A percentile compares a stretch with the other conserved stretches of the same genome.
These are phyloP conservation scores for Acipenser oxyrinchus DNA, from an alignment of 2,797 vertebrate genomes.

Conservation along the genomic window DNA sequence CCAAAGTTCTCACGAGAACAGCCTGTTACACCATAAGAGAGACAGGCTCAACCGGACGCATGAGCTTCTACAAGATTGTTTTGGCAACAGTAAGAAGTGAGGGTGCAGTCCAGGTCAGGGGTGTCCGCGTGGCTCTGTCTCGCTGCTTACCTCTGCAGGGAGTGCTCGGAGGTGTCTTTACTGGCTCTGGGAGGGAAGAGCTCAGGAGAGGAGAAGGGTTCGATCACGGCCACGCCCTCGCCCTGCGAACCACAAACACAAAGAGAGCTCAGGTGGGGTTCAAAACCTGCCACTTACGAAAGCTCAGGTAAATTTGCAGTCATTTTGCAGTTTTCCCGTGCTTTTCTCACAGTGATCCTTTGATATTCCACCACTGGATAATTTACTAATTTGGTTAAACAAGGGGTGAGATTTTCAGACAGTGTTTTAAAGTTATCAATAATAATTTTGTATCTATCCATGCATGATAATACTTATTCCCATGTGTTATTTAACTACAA, in stretches of 20 bases:
- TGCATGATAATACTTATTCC: no score
- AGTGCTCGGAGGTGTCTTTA: slow-evolving; percentile 47
- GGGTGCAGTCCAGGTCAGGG: not conserved
- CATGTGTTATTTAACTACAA: no score
- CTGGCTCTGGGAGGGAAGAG: slow-evolving; percentile 50
- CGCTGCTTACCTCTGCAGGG: slow-evolving; percentile 23
- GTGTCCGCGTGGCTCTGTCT: not conserved
- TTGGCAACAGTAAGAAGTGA: not conserved
- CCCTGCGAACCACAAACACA: slow-evolving; percentile 30
- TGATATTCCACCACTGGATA: no score
- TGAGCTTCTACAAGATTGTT: slow-evolving; percentile 13
- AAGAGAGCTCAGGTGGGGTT: not conserved
- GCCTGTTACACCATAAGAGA: not conserved
- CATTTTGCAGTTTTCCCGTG: no score
- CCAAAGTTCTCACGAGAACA: not conserved
- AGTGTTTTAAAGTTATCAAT: no score
- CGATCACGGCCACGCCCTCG: slow-evolving; percentile 44
- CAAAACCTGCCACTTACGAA: not conserved
- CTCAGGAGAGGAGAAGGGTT: slow-evolving; percentile 50
- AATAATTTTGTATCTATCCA: no score
- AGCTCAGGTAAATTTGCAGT: no score
- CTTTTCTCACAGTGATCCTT: no score
- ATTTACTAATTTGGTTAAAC: no score
- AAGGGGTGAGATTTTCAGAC: no score
- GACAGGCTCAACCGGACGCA: not conserved